phyloP scores from a whole-genome alignment of 2,888 invertebrate species.

The Herminia tarsipennalis region DNA sequence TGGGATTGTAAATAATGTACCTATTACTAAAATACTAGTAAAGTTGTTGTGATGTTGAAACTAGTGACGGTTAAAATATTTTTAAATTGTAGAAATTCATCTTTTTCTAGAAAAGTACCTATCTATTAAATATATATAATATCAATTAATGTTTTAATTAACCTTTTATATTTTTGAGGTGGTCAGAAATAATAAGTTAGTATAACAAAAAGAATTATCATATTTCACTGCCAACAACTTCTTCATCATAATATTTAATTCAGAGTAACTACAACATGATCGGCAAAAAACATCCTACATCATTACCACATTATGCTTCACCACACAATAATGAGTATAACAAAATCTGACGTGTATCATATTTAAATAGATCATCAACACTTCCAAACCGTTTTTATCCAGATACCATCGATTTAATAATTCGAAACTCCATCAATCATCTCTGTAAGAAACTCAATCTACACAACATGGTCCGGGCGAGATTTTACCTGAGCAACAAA shows the following conservation, averaged over 20 bases:
- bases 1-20: slow-evolving; percentile 27
- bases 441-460: slow-evolving; percentile 69
- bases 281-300: not conserved
- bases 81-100: too few species aligned
- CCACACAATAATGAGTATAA: slow-evolving; percentile 25
- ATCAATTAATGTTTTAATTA: too few species aligned
- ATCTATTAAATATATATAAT: too few species aligned
- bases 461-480: slow-evolving; percentile 64
- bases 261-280: not conserved
- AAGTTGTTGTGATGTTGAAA: too few species aligned
- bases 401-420: slow-evolving; percentile 64
- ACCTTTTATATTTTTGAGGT: too few species aligned
- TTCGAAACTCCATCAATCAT: slow-evolving; percentile 79
- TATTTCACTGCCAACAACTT: too few species aligned
- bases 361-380: slow-evolving; percentile 65
- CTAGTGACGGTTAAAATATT: too few species aligned
- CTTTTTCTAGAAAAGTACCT: too few species aligned
- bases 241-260: too few species aligned
- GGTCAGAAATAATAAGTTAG: too few species aligned
- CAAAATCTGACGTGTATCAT: slow-evolving; percentile 45
- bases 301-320: slow-evolving; percentile 20
- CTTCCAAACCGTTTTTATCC: slow-evolving; percentile 53
- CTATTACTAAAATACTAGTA: slow-evolving; percentile 11
- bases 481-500: slow-evolving; percentile 73
- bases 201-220: too few species aligned